phyloP scores from a whole-genome alignment of 2,888 invertebrate species.

The Pterobdella sp. region DNA sequence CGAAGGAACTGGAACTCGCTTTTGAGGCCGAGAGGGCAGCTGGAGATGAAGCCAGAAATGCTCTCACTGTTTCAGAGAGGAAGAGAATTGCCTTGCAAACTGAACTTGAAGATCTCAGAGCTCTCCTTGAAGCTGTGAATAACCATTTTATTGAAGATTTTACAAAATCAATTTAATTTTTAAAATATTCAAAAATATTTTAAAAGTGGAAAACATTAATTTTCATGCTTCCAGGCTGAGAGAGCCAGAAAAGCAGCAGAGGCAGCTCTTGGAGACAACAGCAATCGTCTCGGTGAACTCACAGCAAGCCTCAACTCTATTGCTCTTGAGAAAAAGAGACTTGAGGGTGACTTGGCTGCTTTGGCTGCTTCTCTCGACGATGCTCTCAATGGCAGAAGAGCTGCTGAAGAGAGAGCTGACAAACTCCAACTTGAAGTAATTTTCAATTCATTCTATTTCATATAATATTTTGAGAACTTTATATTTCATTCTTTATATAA shows the following conservation, averaged over 20 bases:
- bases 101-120: slow-evolving; percentile 79
- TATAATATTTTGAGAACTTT: too few relatives aligned
- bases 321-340: slow-evolving; percentile 82
- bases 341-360: slow-evolving; percentile 82
- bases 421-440: slow-evolving; percentile 44
- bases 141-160: not conserved
- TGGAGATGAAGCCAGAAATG: slow-evolving; percentile 47
- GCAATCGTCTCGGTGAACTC: slow-evolving; percentile 84
- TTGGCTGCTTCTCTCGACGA: slow-evolving; percentile 95
- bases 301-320: slow-evolving; percentile 89
- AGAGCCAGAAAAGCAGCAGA: slow-evolving; percentile 51
- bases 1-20: slow-evolving; percentile 48
- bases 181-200: not conserved
- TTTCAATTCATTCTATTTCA: slow-evolving; percentile 35
- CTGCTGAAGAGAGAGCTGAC: slow-evolving; percentile 37
- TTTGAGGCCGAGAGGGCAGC: slow-evolving; percentile 48
- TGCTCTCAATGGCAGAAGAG: slow-evolving; percentile 56
- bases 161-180: not conserved
- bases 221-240: too few relatives aligned
- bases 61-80: slow-evolving; percentile 47
- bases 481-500: too few relatives aligned
- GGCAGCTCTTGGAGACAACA: slow-evolving; percentile 73
- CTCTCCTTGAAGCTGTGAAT: slow-evolving; percentile 52
- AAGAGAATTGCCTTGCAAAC: slow-evolving; percentile 64
- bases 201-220: not conserved